A percentile compares a stretch with the other conserved stretches of the same genome.
Conservation (phyloP, 2,888 invertebrate genomes). For the Lasioglossum figueresi region DNA sequence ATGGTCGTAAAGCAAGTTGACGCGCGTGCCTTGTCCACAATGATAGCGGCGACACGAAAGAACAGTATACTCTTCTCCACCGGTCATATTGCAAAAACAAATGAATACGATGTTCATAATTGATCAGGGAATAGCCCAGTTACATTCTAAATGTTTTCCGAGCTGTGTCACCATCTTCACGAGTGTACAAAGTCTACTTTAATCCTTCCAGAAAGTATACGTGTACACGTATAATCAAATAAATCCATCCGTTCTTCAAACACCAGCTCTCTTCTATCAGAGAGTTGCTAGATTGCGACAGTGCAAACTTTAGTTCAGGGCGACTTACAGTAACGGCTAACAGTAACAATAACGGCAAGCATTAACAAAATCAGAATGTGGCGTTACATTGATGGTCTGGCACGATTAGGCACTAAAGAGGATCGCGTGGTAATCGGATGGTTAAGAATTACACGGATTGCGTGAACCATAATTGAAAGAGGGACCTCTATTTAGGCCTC, state of each 20-base stretch:
- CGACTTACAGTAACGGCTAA: background rate
- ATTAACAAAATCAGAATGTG: background rate
- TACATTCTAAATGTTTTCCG: background rate
- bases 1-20: background rate
- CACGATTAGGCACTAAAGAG: conserved; percentile 1
- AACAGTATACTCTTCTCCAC: background rate
- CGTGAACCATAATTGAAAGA: background rate
- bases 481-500: background rate
- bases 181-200: too few relatives aligned
- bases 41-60: background rate
- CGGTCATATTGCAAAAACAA: background rate
- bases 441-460: background rate
- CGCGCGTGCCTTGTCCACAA: background rate
- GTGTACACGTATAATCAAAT: background rate
- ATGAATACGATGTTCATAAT: background rate
- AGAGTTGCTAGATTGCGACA: background rate
- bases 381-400: background rate
- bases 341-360: background rate
- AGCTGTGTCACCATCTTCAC: background rate
- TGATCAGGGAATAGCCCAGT: background rate
- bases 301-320: background rate
- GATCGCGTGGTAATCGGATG: background rate
- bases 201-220: background rate
- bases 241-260: background rate
- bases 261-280: too few relatives aligned